Base-by-base conservation (phyloP, 2,888 invertebrate genomes). In the Melanophora roralis region DNA sequence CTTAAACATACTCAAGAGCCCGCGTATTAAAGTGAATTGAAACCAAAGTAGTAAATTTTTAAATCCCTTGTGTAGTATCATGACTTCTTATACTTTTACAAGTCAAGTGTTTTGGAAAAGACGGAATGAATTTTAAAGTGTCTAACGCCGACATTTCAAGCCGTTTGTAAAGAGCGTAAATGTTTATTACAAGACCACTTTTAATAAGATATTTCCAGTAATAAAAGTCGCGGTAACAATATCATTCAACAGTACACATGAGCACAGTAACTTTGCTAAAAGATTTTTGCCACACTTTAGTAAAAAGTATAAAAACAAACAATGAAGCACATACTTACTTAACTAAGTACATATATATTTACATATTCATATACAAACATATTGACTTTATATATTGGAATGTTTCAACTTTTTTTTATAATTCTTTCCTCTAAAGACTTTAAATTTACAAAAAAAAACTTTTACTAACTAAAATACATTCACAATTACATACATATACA, bases 131-230 rank as follows among this genome's bases (percentile, higher is more conserved):
- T 62, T 21, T 45, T 38, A 27, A 57, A 73, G 55, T 40, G 34
- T 40, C 49, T 51, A 74, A 43, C 40, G 59, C 49, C 49, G 59
- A 67, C 65, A 74, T 67, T 67, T 67, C 34, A 3, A 59, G 49
- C 43, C 49, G 8, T 23, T 57, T 59, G 34, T 51, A 60, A 19
- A n/a, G 59, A 51, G 69, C 60, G 59, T 27, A 71, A 71, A 60
- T 59, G 60, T 60, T 71, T 60, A 60, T 51, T 60, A 34, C 60
- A 51, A 32, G 65, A 57, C 47, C 57, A 68, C 45, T 68, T 68
- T n/a, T n/a, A n/a, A 23, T 16, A 45, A 36, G 40, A 47, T 73
- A 27, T 55, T 55, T 38, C 47, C 57, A 19, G n/a, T 11, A 40
- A 21, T 67, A 19, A n/a, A 21, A 11, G 49, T 32, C 40, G 65